Base-by-base conservation (phyloP, 2,888 invertebrate species). In the Folsomia manolachei region DNA sequence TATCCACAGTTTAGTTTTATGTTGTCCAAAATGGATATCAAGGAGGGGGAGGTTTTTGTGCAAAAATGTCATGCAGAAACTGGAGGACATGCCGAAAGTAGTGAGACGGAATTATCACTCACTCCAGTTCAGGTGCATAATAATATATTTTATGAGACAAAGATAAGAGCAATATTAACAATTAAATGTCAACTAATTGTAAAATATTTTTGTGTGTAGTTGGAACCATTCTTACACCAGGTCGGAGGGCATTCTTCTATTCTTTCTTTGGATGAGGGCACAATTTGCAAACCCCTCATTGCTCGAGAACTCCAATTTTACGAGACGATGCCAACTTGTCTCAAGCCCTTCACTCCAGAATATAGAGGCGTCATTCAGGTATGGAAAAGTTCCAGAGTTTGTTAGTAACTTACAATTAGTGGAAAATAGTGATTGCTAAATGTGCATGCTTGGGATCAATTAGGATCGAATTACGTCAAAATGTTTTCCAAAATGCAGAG, bases 251-350 rank as follows among this genome's bases (percentile, higher is more conserved):
- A 86, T 81, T 85, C 86, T 9, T 85, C 86, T 68, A 85, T 87
- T 83, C 83, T 87, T 63, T 83, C 84, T 69, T 83, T 86, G 75
- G 86, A 87, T 79, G 84, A 85, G 63, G 82, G 83, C 24, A 87
- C 87, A 1, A 84, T 87, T 26, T 87, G 87, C 81, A 88, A 86
- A 80, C 87, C 88, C 18, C 83, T 87, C 56, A 86, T 86, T 70
- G 82, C 84, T 14, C 82, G 86, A 72, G 88, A 88, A 81, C 83
- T 85, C 25, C 81, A 84, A 68, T 88, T 88, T 82, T 88, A 88
- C 81, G 83, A 86, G 76, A 84, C 84, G n/a, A 82, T 88, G 76
- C 88, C 88, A 1, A 82, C 82, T 24, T 82, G 83, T 39, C 82
- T 88, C 72, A 84, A 83, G 73, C 82, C 83, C 60, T 87, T 87